Conservation (phyloP, 2,888 invertebrate species). For the Linnaemya tessellans region DNA sequence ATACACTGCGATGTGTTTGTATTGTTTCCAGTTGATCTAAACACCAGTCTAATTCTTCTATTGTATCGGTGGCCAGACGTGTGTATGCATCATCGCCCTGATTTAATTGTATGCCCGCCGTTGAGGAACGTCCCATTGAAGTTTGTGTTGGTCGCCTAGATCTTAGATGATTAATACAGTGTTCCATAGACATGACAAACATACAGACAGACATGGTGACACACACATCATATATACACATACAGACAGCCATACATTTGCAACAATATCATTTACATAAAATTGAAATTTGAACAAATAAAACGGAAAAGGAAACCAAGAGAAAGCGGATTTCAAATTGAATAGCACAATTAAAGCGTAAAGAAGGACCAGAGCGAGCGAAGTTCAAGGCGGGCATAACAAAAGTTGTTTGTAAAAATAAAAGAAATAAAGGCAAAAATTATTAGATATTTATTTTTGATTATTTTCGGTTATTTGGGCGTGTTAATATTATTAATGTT, state of each 20-base stretch:
- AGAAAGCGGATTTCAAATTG: conserved; percentile 39
- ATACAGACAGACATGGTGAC: conserved; percentile 52
- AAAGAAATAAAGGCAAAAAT: conserved; percentile 55
- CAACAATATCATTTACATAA: conserved; percentile 46
- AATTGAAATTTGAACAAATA: conserved; percentile 37
- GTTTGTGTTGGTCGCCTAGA: conserved; percentile 83
- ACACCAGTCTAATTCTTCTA: conserved; percentile 99
- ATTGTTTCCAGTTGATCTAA: conserved; percentile 99
- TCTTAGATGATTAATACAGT: conserved; percentile 82
- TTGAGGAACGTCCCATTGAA: conserved; percentile 79
- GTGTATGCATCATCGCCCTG: conserved; percentile 93
- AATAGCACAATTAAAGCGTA: conserved; percentile 48
- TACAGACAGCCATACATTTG: conserved; percentile 62
- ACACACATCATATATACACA: conserved; percentile 58
- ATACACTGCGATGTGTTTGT: conserved; percentile 99
- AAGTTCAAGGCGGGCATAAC: conserved; percentile 59
- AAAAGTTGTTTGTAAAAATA: conserved; percentile 41
- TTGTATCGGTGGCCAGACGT: conserved; percentile 97
- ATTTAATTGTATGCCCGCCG: conserved; percentile 83
- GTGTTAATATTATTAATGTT: conserved; percentile 47
- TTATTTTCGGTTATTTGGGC: background rate
- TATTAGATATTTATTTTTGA: background rate
- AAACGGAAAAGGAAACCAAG: conserved; percentile 34
- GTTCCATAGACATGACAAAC: conserved; percentile 74
- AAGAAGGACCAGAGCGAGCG: conserved; percentile 39